Conservation (phyloP, 2,797 vertebrate species). For the Nothura maculosa region DNA sequence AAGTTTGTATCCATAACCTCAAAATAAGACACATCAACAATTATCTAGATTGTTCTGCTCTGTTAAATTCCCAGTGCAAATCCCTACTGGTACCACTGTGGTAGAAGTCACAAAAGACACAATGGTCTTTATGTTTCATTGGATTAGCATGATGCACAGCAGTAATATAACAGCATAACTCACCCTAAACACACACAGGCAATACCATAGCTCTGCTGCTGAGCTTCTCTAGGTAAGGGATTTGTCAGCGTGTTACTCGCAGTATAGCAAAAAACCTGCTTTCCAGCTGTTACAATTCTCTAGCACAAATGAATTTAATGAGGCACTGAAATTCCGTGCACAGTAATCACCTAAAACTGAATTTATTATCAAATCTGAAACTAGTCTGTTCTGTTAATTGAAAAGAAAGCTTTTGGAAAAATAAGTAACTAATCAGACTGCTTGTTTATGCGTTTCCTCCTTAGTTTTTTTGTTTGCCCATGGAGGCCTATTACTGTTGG, state of each 20-base stretch:
- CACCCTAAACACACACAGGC: neutral
- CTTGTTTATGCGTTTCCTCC: neutral
- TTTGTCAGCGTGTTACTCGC: neutral
- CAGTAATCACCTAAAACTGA: neutral
- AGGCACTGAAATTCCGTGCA: neutral
- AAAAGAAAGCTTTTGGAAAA: neutral
- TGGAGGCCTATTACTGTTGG: neutral
- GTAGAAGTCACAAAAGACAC: conserved; percentile 31
- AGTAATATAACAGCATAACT: neutral
- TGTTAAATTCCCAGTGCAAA: conserved; percentile 50
- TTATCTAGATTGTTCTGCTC: conserved; percentile 23
- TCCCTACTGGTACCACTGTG: conserved; percentile 25
- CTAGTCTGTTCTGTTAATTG: neutral
- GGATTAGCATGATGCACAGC: neutral
- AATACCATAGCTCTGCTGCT: neutral
- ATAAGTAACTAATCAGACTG: neutral
- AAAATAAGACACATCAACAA: neutral
- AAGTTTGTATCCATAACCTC: neutral
- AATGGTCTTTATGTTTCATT: conserved; percentile 30
- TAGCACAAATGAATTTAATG: conserved; percentile 31
- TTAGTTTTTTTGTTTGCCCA: neutral
- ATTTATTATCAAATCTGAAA: neutral
- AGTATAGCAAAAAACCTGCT: neutral
- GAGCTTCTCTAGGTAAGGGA: neutral
- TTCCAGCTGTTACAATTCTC: conserved; percentile 32